These are phyloP conservation scores for Eristalis intricaria DNA, from an alignment of 2,888 invertebrate species.

Conservation along the genomic window DNA sequence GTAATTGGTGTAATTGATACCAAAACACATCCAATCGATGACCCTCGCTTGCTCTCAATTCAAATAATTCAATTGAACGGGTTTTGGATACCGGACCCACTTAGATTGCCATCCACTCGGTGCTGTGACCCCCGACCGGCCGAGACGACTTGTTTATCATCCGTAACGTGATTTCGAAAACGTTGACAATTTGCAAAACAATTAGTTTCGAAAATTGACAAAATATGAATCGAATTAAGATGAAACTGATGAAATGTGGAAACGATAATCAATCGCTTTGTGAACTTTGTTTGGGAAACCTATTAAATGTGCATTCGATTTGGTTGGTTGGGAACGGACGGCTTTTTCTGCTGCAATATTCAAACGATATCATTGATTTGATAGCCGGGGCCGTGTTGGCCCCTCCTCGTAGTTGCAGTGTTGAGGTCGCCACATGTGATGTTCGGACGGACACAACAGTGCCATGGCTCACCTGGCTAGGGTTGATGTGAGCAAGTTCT, in stretches of 20 bases:
- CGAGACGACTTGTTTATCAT: background rate
- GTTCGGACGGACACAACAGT: too few relatives aligned
- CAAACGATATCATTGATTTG: too few relatives aligned
- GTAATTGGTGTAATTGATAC: background rate
- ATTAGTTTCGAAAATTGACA: slow-evolving; percentile 40
- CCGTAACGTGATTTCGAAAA: background rate
- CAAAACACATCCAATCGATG: background rate
- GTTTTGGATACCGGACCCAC: background rate
- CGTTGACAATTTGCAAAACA: slow-evolving; percentile 39
- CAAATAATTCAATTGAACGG: background rate
- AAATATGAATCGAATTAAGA: slow-evolving; percentile 56
- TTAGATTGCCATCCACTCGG: background rate
- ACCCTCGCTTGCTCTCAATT: background rate
- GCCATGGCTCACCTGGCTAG: too few relatives aligned
- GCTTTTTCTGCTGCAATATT: too few relatives aligned
- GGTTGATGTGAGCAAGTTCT: too few relatives aligned
- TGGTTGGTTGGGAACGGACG: background rate
- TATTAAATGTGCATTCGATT: background rate
- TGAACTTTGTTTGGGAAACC: too few relatives aligned
- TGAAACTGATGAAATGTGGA: background rate
- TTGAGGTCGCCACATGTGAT: too few relatives aligned
- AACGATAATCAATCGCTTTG: background rate
- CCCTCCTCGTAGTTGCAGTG: too few relatives aligned
- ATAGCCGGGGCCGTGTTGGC: too few relatives aligned
- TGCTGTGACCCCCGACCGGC: background rate